phyloP scores from a whole-genome alignment of 2,113 vertebrate species.

The Ivindomyrus marchei region DNA sequence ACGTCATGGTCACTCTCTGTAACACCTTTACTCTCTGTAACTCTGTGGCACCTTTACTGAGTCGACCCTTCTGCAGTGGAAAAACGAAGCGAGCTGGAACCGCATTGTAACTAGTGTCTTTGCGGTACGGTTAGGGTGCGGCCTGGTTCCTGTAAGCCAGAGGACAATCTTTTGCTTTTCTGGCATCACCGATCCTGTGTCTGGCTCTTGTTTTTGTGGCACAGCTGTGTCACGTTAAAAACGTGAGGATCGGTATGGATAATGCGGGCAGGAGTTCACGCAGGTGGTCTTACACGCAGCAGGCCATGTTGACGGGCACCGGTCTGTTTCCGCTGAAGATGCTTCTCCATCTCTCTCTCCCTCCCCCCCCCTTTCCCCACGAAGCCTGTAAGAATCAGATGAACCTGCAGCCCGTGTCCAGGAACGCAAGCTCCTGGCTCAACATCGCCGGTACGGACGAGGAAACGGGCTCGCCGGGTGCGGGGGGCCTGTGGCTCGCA shows the following conservation, averaged over 20 bases:
- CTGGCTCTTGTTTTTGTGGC: not conserved
- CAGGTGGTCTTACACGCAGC: too few species aligned
- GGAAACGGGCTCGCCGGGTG: conserved; percentile 53
- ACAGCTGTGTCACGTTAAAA: not conserved
- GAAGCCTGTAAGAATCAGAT: conserved; percentile 64
- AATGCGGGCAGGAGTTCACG: not conserved
- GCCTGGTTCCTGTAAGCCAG: not conserved
- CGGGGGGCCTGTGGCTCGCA: conserved; percentile 54
- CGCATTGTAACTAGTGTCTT: not conserved
- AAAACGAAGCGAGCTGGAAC: not conserved
- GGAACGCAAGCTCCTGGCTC: conserved; percentile 62
- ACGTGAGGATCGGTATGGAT: not conserved
- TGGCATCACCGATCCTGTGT: not conserved
- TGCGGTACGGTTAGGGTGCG: not conserved
- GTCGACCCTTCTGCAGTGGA: not conserved
- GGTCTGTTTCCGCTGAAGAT: too few species aligned
- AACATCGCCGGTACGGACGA: conserved; percentile 51
- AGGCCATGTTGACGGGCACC: not conserved
- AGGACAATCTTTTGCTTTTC: not conserved
- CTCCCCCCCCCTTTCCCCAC: not conserved
- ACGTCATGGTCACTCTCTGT: not conserved
- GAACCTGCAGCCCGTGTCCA: conserved; percentile 45
- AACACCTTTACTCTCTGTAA: not conserved
- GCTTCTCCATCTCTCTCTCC: not conserved
- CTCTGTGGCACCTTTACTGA: not conserved